Base-by-base conservation (phyloP, 2,797 vertebrate genomes). In the Columba guinea region DNA sequence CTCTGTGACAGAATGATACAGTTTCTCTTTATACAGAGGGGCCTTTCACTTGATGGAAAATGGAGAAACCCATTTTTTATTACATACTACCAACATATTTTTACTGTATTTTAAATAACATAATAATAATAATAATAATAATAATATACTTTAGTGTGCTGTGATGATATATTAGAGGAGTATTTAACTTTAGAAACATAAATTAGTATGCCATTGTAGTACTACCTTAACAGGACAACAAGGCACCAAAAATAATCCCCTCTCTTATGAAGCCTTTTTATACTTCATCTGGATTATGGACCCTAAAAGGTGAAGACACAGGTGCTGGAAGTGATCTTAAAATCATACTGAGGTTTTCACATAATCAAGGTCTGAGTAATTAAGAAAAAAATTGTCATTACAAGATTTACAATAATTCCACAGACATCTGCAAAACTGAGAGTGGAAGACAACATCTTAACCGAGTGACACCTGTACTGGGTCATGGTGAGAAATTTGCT, bases 1-100 rank as follows among this genome's bases (percentile, higher is more conserved):
- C 87, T 59, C 63, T 86, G 56, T 65, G 87, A 93, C 68, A 96
- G 86, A 95, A 83, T 28, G 81, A 79, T 60, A 87, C 48, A 65
- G 30, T 17, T 82, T 89, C 70, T 71, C 60, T 77, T 81, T 79
- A 84, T 79, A 84, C 41, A 93, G 73, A 81, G 34, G 22, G 69
- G 60, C 41, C 39, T 95, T 76, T 90, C 23, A 48, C 41, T 69
- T 60, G 39, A 56, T 64, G 37, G 52, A 48, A 85, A 83, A 74
- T 7, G 23, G 27, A 58, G 44, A 94, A 89, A 1, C 34, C 23
- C 9, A 32, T 30, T 49, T 70, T 78, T 82, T 86, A 78, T 80
- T 79, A 52, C 44, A 15, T 5, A 48, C 34, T 26, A 34, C 32
- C 71, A 16, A 87, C 89, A 78, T 53, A 77, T 46, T 93, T 89